phyloP scores from a whole-genome alignment of 2,888 invertebrate species.

The Augochlorella aurata region DNA sequence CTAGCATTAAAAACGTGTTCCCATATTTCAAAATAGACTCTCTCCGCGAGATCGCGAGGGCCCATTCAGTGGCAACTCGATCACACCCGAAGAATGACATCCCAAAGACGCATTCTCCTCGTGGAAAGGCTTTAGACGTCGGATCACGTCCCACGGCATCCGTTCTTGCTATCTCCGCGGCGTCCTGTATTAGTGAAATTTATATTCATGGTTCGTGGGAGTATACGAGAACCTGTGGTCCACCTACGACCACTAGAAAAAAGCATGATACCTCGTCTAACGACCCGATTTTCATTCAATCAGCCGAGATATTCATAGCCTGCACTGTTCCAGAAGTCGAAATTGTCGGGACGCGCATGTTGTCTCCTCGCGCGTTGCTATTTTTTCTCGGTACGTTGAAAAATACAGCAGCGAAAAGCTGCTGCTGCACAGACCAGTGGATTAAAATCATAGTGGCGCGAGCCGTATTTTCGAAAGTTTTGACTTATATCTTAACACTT shows the following conservation, averaged over 20 bases:
- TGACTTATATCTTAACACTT: no score
- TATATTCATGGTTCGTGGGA: not conserved
- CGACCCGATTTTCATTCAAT: not conserved
- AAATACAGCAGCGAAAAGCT: no score
- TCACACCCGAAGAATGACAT: not conserved
- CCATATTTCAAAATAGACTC: not conserved
- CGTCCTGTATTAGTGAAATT: constrained; percentile 3
- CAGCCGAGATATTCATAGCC: not conserved
- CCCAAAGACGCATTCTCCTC: not conserved
- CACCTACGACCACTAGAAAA: not conserved
- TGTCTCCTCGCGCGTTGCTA: no score
- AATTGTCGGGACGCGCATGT: no score
- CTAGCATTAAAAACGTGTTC: not conserved
- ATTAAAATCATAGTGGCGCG: no score
- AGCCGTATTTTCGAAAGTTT: no score
- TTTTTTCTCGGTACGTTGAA: no score
- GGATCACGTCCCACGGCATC: not conserved
- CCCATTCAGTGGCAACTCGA: not conserved
- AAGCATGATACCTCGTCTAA: not conserved
- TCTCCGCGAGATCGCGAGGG: not conserved
- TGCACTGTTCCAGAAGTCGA: not conserved
- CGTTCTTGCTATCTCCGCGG: not conserved
- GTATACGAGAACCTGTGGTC: not conserved
- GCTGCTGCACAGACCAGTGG: no score
- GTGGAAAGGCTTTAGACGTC: not conserved